phyloP scores from a whole-genome alignment of 2,888 invertebrate species.

The Chymomyza fuscimana region DNA sequence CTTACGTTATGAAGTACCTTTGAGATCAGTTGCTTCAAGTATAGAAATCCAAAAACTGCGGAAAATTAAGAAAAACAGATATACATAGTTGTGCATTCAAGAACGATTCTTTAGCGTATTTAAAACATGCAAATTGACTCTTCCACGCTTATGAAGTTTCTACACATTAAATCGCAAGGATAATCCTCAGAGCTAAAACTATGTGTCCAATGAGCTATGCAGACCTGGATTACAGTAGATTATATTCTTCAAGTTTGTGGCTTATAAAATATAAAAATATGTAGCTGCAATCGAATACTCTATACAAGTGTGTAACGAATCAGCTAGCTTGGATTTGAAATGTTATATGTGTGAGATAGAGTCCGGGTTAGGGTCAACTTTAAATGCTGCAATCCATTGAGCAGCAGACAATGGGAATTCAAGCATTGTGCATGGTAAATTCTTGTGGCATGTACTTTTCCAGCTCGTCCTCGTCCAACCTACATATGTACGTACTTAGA shows the following conservation, averaged over 20 bases:
- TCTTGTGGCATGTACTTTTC: conserved; percentile 47
- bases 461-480: background rate
- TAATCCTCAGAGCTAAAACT: too few relatives aligned
- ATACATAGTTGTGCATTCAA: too few relatives aligned
- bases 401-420: background rate
- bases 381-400: background rate
- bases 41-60: too few relatives aligned
- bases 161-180: too few relatives aligned
- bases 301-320: background rate
- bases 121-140: too few relatives aligned
- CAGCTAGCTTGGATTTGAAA: background rate
- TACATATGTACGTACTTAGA: conserved; percentile 1
- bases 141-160: too few relatives aligned
- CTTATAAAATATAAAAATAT: background rate
- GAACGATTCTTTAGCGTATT: too few relatives aligned
- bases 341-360: background rate
- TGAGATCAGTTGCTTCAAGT: too few relatives aligned
- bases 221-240: background rate
- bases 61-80: too few relatives aligned
- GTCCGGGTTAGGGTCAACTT: background rate
- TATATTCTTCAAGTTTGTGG: background rate
- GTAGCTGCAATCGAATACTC: background rate
- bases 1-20: too few relatives aligned
- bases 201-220: too few relatives aligned
- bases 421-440: conserved; percentile 35